These are phyloP conservation scores for Lysandra coridon DNA, from an alignment of 2,888 invertebrate species.

Conservation along the genomic window DNA sequence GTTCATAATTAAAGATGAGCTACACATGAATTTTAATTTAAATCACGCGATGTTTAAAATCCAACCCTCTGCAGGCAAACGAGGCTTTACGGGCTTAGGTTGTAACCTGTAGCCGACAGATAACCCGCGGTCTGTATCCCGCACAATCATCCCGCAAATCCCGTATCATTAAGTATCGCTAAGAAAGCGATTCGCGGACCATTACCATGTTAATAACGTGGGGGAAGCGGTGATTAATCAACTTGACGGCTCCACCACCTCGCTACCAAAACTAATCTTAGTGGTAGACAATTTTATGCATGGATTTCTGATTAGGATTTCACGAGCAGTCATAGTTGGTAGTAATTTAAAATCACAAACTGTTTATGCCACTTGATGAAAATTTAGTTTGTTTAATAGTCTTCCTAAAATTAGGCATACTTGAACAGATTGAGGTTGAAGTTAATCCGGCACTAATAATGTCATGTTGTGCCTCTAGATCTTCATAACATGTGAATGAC, in stretches of 20 bases:
- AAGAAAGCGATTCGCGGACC: slow-evolving; percentile 77
- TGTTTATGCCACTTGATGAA: not conserved
- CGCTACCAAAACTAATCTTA: slow-evolving; percentile 62
- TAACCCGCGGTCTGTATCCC: slow-evolving; percentile 57
- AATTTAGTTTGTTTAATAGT: not conserved
- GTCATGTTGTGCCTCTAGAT: no score
- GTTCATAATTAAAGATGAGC: not conserved
- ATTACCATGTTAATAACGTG: slow-evolving; percentile 80
- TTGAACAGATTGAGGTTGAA: no score
- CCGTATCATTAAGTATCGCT: slow-evolving; percentile 78
- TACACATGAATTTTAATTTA: not conserved
- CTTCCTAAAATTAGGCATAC: no score
- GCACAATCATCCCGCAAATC: slow-evolving; percentile 74
- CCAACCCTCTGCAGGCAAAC: slow-evolving; percentile 30
- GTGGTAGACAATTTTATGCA: slow-evolving; percentile 69
- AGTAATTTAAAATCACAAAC: not conserved
- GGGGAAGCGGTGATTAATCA: slow-evolving; percentile 77
- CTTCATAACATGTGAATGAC: not conserved
- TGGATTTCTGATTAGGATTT: slow-evolving; percentile 60
- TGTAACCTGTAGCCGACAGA: slow-evolving; percentile 58
- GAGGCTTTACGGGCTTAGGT: slow-evolving; percentile 36
- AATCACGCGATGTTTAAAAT: not conserved
- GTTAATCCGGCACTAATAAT: no score
- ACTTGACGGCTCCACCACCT: slow-evolving; percentile 57
- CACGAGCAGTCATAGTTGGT: not conserved